These are phyloP conservation scores for Agrotis exclamationis DNA, from an alignment of 2,888 invertebrate species.

Conservation along the genomic window DNA sequence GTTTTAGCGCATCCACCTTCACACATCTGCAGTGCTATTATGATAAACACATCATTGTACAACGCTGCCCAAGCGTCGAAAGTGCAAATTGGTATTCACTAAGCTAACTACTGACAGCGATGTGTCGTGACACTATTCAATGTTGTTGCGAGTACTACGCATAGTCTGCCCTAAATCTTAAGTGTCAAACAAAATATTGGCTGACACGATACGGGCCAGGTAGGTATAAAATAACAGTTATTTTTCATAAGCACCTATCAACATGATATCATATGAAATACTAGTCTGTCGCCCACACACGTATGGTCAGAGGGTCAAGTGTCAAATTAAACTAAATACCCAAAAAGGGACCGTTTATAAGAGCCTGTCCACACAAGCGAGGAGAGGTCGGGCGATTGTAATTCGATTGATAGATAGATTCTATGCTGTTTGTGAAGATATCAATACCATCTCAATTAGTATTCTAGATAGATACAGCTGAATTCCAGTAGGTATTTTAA, in stretches of 20 bases:
- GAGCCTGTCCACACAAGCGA: conserved; percentile 53
- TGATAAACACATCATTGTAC: no score
- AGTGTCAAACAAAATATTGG: conserved; percentile 52
- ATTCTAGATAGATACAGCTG: neutral
- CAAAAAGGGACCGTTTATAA: conserved; percentile 67
- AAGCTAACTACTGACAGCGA: no score
- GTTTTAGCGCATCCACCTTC: neutral
- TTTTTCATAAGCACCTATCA: conserved; percentile 58
- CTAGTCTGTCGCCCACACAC: conserved; percentile 68
- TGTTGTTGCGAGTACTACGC: no score
- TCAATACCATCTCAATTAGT: neutral
- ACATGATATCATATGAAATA: conserved; percentile 50
- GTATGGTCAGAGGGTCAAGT: conserved; percentile 66
- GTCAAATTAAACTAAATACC: conserved; percentile 72
- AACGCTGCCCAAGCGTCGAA: no score
- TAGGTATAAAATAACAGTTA: conserved; percentile 45
- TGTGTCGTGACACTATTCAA: no score
- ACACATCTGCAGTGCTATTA: neutral
- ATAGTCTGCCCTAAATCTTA: conserved; percentile 4
- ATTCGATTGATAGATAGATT: no score
- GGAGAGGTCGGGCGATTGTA: no score
- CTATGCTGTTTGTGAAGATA: neutral
- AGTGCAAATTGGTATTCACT: no score
- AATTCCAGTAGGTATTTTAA: neutral
- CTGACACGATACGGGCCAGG: conserved; percentile 20